Evolutionary conservation across 2,797 vertebrate species (phyloP).

Genomic region (Bryconaethiops microstoma): DNA sequence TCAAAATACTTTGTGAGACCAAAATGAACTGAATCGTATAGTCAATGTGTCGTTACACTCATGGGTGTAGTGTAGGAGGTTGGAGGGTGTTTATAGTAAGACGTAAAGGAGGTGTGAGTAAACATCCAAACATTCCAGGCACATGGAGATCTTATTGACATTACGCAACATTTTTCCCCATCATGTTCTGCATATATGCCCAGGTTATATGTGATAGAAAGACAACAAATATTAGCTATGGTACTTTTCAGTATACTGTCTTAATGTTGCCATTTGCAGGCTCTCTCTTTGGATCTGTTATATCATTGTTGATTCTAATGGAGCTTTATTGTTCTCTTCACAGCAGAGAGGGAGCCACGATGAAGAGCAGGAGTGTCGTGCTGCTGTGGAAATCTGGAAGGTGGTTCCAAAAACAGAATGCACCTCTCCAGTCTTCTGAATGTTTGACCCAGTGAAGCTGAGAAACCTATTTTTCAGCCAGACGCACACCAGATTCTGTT

Average conservation of each 20-base stretch:
- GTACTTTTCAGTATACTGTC: background rate
- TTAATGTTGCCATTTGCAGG: background rate
- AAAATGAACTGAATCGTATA: no score
- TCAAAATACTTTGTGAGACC: no score
- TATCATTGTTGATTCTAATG: background rate
- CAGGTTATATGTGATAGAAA: no score
- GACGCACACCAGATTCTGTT: constrained; percentile 18
- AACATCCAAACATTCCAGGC: no score
- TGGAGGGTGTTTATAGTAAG: no score
- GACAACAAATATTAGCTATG: no score
- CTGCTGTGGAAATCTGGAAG: constrained; percentile 14
- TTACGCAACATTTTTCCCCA: no score
- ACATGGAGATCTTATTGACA: no score
- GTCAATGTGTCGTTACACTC: no score
- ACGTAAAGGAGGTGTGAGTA: no score
- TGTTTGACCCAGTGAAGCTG: constrained; percentile 23
- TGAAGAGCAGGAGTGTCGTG: constrained; percentile 25
- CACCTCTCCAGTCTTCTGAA: constrained; percentile 35
- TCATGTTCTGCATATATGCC: no score
- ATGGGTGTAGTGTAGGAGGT: no score
- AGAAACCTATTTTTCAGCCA: constrained; percentile 27
- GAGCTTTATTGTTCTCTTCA: background rate
- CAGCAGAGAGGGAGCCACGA: constrained; percentile 19
- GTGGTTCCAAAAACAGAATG: constrained; percentile 16
- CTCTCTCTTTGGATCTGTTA: background rate